A percentile compares a stretch with the other conserved stretches of the same genome.
These are phyloP conservation scores for Psophia crepitans DNA, from an alignment of 2,113 vertebrate species.

Conservation along the genomic window DNA sequence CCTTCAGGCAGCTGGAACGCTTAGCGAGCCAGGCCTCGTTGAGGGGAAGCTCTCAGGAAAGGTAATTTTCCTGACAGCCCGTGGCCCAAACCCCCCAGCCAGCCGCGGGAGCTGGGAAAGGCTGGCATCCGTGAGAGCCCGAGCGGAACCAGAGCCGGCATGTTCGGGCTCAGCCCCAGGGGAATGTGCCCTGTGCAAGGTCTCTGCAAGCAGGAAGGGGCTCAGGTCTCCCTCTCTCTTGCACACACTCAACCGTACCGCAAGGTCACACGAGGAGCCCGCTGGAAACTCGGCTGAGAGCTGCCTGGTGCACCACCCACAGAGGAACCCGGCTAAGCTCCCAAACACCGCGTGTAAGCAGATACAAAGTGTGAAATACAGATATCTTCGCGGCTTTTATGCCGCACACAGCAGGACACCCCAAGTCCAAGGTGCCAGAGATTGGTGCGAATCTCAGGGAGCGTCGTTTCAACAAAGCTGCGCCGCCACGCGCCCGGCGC, in stretches of 20 bases:
- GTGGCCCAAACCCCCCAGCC: background rate
- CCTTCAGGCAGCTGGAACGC: background rate
- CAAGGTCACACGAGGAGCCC: background rate
- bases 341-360: background rate
- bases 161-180: accelerated
- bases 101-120: background rate
- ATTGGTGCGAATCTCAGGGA: background rate
- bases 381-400: background rate
- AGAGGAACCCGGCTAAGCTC: background rate
- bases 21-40: background rate
- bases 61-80: background rate
- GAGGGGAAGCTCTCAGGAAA: background rate
- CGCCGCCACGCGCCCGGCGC: background rate
- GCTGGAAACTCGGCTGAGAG: background rate
- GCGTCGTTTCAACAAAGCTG: background rate
- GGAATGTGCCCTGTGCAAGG: background rate
- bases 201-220: background rate
- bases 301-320: background rate
- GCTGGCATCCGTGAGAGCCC: background rate
- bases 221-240: background rate
- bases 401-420: background rate
- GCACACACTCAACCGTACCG: background rate
- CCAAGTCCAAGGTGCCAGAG: background rate
- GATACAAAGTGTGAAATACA: background rate
- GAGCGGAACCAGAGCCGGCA: background rate